phyloP scores from a whole-genome alignment of 2,113 vertebrate species.

The Grammomys surdaster region DNA sequence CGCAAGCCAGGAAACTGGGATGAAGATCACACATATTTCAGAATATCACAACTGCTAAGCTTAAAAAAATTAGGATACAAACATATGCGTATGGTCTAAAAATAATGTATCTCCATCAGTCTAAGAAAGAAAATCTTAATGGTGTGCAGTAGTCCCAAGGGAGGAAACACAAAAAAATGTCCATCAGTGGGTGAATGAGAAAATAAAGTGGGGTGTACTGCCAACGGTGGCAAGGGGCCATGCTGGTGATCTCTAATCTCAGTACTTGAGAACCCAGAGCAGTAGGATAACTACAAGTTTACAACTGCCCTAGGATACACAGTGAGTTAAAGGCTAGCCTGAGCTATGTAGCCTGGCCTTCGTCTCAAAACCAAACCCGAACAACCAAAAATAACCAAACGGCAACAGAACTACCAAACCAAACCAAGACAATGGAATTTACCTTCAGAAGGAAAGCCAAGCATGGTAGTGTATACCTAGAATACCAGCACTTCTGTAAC shows the following conservation, averaged over 20 bases:
- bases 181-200: background rate
- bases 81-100: background rate
- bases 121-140: background rate
- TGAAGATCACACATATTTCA: background rate
- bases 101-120: background rate
- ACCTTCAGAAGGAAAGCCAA: background rate
- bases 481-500: background rate
- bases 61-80: slow-evolving; percentile 14
- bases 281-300: background rate
- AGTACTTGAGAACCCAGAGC: too few species aligned
- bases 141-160: background rate
- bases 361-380: background rate
- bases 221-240: background rate
- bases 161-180: background rate
- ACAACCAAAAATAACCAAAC: background rate
- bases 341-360: background rate
- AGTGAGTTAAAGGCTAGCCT: background rate
- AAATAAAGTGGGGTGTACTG: background rate
- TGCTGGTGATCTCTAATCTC: background rate
- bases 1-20: background rate
- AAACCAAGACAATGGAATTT: background rate
- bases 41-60: background rate
- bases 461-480: background rate
- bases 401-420: background rate
- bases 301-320: background rate